A percentile compares a stretch with the other conserved stretches of the same genome.
Evolutionary conservation across 1,140 invertebrate genomes (phyloP).

Genomic region (Diorhabda carinulata): DNA sequence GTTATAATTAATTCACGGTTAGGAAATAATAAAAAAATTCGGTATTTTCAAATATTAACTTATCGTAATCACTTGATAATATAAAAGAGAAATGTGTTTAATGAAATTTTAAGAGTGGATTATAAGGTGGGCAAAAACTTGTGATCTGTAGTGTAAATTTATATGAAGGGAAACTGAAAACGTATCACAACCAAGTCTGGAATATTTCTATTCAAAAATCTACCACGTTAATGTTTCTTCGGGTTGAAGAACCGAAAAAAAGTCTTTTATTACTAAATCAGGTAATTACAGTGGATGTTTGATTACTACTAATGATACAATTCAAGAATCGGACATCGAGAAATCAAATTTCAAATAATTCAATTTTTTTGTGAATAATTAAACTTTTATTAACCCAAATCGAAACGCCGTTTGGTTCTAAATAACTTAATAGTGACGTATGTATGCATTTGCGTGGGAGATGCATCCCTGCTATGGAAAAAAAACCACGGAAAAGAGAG

Average conservation of each 20-base stretch:
- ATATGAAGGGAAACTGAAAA: too few relatives aligned
- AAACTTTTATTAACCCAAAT: too few relatives aligned
- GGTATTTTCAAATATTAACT: too few relatives aligned
- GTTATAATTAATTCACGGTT: too few relatives aligned
- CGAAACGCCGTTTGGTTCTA: not conserved
- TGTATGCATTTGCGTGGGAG: slow-evolving; percentile 12
- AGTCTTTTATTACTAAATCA: not conserved
- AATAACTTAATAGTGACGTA: not conserved
- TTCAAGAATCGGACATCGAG: not conserved
- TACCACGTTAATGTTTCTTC: not conserved
- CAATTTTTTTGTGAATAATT: not conserved
- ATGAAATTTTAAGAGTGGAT: too few relatives aligned
- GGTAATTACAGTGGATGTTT: not conserved
- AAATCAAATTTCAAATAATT: not conserved
- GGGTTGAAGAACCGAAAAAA: not conserved
- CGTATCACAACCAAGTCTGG: too few relatives aligned
- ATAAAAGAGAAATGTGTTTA: too few relatives aligned
- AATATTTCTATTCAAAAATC: too few relatives aligned
- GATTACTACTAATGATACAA: not conserved
- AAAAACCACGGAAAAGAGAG: slow-evolving; percentile 13
- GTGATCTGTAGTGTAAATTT: too few relatives aligned
- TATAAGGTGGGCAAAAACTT: too few relatives aligned
- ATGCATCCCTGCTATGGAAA: slow-evolving; percentile 11
- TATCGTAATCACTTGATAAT: too few relatives aligned
- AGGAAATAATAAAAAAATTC: too few relatives aligned